Conservation (phyloP, 2,797 vertebrate species). For the Hyperoplus immaculatus region DNA sequence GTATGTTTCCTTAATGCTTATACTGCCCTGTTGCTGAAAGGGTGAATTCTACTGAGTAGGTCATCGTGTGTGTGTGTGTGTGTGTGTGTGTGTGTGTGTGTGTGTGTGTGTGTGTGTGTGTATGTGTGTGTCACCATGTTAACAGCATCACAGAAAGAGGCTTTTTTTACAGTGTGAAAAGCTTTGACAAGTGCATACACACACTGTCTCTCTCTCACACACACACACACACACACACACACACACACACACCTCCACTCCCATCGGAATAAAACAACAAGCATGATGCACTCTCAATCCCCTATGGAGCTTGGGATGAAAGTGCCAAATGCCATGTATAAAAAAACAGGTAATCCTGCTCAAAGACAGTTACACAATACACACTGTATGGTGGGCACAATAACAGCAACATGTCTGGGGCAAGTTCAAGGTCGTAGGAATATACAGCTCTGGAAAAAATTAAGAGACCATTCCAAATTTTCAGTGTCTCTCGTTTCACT, state of each 20-base stretch:
- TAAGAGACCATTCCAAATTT: too few relatives aligned
- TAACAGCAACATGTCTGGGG: constrained; percentile 24
- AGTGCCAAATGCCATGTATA: constrained; percentile 58
- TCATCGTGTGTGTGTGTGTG: constrained; percentile 34
- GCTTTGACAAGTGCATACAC: too few relatives aligned
- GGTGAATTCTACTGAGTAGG: constrained; percentile 28
- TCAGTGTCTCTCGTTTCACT: too few relatives aligned
- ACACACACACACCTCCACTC: constrained; percentile 15
- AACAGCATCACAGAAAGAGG: constrained; percentile 59
- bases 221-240: too few relatives aligned
- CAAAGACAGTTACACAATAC: constrained; percentile 52
- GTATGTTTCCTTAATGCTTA: not conserved
- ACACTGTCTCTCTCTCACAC: too few relatives aligned
- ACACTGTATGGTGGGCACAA: constrained; percentile 21
- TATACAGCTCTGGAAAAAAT: constrained; percentile 3
- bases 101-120: too few relatives aligned
- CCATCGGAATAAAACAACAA: constrained; percentile 61
- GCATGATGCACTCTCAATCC: constrained; percentile 66
- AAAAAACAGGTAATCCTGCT: constrained; percentile 56
- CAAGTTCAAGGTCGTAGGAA: constrained; percentile 61
- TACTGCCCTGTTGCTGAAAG: constrained; percentile 11
- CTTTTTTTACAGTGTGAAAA: not conserved
- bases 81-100: too few relatives aligned
- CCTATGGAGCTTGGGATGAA: constrained; percentile 54
- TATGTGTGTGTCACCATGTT: constrained; percentile 13